Evolutionary conservation across 2,113 vertebrate species (phyloP), one percentile per base, ranked within the genome.

Genomic region (Symphodus melops): DNA sequence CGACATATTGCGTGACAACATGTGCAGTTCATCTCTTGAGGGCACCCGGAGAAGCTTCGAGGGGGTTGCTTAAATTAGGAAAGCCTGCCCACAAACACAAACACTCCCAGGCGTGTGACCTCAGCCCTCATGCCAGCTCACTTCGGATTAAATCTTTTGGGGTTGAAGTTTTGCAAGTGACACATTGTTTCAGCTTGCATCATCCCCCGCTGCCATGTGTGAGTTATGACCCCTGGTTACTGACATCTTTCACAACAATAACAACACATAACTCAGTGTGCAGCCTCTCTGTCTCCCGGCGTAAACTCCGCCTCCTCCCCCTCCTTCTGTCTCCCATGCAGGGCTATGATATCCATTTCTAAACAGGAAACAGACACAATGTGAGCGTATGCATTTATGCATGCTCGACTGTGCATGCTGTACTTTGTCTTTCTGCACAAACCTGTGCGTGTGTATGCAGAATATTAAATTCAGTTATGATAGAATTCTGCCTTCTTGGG

Each of bases 161-260:
- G 21, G 58, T 58, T 61, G 28, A 76, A 56, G 44, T 83, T 79
- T 77, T 41, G 67, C 4, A 57, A 55, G 57, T 36, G 54, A 14
- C 68, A 25, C 49, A 49, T 67, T 74, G 59, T 68, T 36, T 51
- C n/a, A 33, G 48, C 42, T 58, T 25, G 20, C 69, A 60, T 78
- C 76, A 73, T 70, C 62, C 55, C 21, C 46, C 21, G 5, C 23
- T 51, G 63, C 41, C 33, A 39, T 42, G 46, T 64, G 79, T 75
- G 82, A 85, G 66, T 77, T 71, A 81, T 42, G 75, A 82, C 49
- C 82, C 46, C 44, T 48, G 62, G 20, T 57, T 77, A 51, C 66
- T 79, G 80, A 77, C 77, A 82, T 77, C 55, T 74, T 83, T 79
- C 79, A 81, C 84, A 81, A 74, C 74, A 85, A 78, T 66, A 89